Evolutionary conservation across 1,140 invertebrate species (phyloP).

Genomic region (Bombus terrestris): DNA sequence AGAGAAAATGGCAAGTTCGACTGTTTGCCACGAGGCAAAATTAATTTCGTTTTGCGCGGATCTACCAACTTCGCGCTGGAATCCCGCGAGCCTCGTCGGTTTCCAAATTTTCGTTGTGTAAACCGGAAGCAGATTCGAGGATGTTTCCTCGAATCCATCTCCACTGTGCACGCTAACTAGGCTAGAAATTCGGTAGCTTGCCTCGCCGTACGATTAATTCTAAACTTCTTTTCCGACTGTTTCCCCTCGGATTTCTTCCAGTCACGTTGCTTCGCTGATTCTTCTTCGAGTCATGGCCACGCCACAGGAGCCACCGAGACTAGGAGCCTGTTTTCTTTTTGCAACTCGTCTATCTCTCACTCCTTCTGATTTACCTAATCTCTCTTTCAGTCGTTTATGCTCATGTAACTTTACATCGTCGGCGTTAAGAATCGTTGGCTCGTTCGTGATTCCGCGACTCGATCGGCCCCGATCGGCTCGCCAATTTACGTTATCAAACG

Average conservation of each 20-base stretch:
- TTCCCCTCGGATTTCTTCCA: constrained; percentile 11
- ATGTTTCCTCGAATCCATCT: too few relatives aligned
- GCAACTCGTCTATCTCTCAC: not conserved
- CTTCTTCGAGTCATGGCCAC: not conserved
- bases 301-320: not conserved
- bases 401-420: too few relatives aligned
- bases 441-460: constrained; percentile 28
- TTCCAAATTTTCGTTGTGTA: not conserved
- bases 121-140: not conserved
- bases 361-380: not conserved
- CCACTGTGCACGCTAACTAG: not conserved
- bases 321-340: not conserved
- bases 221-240: not conserved
- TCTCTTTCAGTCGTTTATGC: not conserved
- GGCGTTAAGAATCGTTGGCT: not conserved
- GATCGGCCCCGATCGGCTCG: not conserved
- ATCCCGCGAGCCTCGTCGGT: too few relatives aligned
- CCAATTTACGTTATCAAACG: constrained; percentile 5
- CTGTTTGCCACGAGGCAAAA: not conserved
- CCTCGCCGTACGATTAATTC: not conserved
- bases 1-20: too few relatives aligned
- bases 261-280: constrained; percentile 5
- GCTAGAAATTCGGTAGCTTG: not conserved
- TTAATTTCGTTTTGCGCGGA: not conserved
- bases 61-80: not conserved